phyloP scores from a whole-genome alignment of 1,140 invertebrate species.

The Camponotus vicinus region DNA sequence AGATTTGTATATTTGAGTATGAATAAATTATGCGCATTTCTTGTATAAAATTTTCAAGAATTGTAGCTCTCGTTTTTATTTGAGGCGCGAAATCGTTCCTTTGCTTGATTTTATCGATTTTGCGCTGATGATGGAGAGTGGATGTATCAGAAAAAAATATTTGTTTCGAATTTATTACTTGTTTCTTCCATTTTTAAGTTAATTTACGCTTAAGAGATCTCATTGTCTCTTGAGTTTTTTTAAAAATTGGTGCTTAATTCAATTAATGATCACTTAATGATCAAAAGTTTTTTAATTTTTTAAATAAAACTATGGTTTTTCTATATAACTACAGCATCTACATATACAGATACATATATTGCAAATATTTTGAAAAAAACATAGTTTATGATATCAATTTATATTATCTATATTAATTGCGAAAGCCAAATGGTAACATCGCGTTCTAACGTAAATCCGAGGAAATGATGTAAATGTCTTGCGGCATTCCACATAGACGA shows the following conservation, averaged over 20 bases:
- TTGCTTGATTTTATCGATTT: too few relatives aligned
- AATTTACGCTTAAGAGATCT: too few relatives aligned
- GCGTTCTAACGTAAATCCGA: not conserved
- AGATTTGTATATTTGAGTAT: not conserved
- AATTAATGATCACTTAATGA: too few relatives aligned
- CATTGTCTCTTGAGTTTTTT: too few relatives aligned
- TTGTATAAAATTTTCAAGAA: not conserved
- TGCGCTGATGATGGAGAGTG: too few relatives aligned
- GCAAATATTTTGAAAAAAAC: constrained; percentile 3
- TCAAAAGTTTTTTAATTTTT: not conserved
- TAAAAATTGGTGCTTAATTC: too few relatives aligned
- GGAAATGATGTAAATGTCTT: not conserved
- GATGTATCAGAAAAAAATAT: too few relatives aligned
- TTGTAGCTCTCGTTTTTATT: too few relatives aligned
- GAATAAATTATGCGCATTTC: not conserved
- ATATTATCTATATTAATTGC: not conserved
- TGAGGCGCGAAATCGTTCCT: too few relatives aligned
- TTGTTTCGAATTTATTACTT: too few relatives aligned
- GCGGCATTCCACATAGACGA: not conserved
- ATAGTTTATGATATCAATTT: not conserved
- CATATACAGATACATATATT: not conserved
- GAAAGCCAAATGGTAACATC: not conserved
- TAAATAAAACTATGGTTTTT: not conserved
- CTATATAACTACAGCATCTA: not conserved
- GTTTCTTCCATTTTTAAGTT: too few relatives aligned